Evolutionary conservation across 2,113 vertebrate species (phyloP).

Genomic region (Panthera uncia): DNA sequence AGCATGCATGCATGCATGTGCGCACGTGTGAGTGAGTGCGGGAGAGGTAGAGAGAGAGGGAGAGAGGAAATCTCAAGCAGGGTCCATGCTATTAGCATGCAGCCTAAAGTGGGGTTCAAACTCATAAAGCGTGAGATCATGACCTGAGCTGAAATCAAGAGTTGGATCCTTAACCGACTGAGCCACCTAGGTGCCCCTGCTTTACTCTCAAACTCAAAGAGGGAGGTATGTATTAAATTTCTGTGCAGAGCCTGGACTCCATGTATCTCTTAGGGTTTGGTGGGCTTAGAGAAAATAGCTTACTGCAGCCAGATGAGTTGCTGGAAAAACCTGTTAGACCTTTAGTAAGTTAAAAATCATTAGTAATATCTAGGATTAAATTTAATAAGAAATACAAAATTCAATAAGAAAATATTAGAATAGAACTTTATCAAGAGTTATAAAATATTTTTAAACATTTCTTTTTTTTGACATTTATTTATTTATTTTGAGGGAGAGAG

Average conservation of each 20-base stretch:
- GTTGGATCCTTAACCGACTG: too few species aligned
- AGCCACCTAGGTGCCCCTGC: background rate
- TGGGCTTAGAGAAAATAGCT: background rate
- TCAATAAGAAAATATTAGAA: background rate
- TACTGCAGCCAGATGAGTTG: background rate
- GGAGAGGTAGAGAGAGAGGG: too few species aligned
- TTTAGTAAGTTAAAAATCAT: slow-evolving; percentile 1
- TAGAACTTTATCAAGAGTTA: background rate
- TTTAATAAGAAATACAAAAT: background rate
- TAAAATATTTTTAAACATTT: background rate
- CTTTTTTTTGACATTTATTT: too few species aligned
- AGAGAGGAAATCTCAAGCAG: too few species aligned
- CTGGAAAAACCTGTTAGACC: background rate
- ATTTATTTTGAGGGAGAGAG: too few species aligned
- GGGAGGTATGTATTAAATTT: background rate
- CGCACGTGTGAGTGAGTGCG: too few species aligned
- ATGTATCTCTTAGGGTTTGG: background rate
- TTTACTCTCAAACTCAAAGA: background rate
- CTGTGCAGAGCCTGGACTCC: background rate
- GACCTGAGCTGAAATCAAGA: too few species aligned
- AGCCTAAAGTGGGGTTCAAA: too few species aligned
- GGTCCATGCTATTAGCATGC: too few species aligned
- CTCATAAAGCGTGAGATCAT: too few species aligned
- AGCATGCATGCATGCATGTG: too few species aligned
- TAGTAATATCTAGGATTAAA: background rate